These are phyloP conservation scores for Phlogophora meticulosa DNA, from an alignment of 2,888 invertebrate species.

Conservation along the genomic window DNA sequence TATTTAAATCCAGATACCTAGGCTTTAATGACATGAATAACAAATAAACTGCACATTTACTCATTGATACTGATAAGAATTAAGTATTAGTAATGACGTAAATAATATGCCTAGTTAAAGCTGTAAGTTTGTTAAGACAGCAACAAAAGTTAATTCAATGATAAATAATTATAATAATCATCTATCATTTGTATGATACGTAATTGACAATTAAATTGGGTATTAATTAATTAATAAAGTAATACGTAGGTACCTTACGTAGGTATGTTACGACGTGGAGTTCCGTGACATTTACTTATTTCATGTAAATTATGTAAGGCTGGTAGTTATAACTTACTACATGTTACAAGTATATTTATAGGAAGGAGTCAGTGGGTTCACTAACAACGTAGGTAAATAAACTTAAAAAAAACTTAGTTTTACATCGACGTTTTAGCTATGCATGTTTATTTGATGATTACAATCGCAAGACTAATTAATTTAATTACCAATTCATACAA, in stretches of 20 bases:
- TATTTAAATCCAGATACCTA: not conserved
- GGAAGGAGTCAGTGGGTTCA: conserved; percentile 23
- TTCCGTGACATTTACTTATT: conserved; percentile 46
- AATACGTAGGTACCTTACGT: not conserved
- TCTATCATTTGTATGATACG: not conserved
- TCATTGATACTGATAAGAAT: conserved; percentile 2
- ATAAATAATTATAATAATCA: conserved; percentile 8
- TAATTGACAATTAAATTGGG: conserved; percentile 27
- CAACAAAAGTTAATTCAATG: conserved; percentile 7
- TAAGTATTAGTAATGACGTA: not conserved
- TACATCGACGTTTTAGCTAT: conserved; percentile 18
- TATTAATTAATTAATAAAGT: conserved; percentile 31
- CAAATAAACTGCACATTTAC: not conserved
- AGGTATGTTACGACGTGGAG: conserved; percentile 13
- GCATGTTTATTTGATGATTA: conserved; percentile 31
- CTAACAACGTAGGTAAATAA: conserved; percentile 35
- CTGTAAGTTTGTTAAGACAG: not conserved
- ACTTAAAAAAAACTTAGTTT: conserved; percentile 16
- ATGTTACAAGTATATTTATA: conserved; percentile 15
- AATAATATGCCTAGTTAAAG: not conserved
- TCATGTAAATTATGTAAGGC: conserved; percentile 32
- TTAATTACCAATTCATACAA: conserved; percentile 48
- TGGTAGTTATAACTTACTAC: not conserved
- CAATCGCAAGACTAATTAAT: conserved; percentile 50
- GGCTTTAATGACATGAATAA: not conserved